Conservation (phyloP, 2,113 vertebrate species). For the Halcyon senegalensis region DNA sequence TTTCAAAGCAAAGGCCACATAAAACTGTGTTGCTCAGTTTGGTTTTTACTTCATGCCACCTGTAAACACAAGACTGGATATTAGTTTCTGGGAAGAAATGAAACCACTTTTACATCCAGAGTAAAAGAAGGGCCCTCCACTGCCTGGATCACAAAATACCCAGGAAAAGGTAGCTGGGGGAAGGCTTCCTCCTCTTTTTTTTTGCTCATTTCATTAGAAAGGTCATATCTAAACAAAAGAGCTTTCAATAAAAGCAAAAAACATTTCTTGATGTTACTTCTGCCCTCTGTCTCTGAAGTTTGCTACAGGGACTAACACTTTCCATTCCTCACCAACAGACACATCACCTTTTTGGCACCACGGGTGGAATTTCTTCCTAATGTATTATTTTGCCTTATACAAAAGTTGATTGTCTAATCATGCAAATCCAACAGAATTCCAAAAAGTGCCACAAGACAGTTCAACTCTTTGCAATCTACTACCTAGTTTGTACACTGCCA, state of each 20-base stretch:
- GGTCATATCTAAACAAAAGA: conserved; percentile 8
- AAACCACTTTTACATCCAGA: conserved; percentile 34
- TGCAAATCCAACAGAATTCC: conserved; percentile 63
- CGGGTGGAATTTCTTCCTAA: conserved; percentile 46
- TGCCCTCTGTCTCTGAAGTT: conserved; percentile 27
- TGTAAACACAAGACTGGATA: conserved; percentile 74
- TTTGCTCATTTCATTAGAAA: background rate
- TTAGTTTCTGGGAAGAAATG: conserved; percentile 55
- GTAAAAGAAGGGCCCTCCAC: conserved; percentile 16
- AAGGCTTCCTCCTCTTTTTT: conserved; percentile 43
- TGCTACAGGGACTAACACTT: conserved; percentile 20
- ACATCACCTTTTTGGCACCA: conserved; percentile 57
- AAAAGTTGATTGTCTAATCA: conserved; percentile 70
- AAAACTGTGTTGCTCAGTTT: conserved; percentile 62
- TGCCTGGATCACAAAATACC: background rate
- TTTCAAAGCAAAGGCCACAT: conserved; percentile 69
- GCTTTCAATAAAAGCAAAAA: conserved; percentile 16
- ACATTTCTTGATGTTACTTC: conserved; percentile 2
- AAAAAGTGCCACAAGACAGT: conserved; percentile 46
- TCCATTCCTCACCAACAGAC: conserved; percentile 40
- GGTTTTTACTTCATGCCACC: conserved; percentile 66
- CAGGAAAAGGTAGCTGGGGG: conserved; percentile 22
- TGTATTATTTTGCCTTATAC: conserved; percentile 8
- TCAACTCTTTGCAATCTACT: conserved; percentile 27
- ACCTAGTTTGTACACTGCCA: background rate